phyloP scores from a whole-genome alignment of 2,797 vertebrate species.

The Cyclopterus lumpus region DNA sequence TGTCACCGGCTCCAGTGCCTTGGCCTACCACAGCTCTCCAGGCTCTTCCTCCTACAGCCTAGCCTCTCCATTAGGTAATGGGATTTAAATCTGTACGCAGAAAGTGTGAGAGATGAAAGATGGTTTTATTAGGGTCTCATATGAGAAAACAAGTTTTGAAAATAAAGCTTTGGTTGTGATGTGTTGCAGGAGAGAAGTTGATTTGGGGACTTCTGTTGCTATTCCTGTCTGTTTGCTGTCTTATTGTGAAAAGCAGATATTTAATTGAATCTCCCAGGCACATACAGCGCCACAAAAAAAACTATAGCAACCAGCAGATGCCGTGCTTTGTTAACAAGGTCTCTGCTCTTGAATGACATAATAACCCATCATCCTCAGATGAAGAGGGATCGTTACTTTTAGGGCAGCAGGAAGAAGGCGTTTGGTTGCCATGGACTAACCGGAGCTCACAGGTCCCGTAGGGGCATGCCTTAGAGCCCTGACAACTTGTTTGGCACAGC shows the following conservation, averaged over 20 bases:
- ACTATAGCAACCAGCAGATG: not conserved
- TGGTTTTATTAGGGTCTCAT: not conserved
- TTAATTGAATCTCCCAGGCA: constrained; percentile 2
- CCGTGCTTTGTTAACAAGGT: not conserved
- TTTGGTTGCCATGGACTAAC: constrained; percentile 56
- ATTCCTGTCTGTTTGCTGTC: not conserved
- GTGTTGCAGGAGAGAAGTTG: not conserved
- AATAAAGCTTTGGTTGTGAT: not conserved
- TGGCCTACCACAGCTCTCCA: constrained; percentile 91
- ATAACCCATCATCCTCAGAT: constrained; percentile 36
- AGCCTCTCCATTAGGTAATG: constrained; percentile 89
- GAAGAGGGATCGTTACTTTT: constrained; percentile 54
- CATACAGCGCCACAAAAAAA: not conserved
- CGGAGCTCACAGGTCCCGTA: constrained; percentile 65
- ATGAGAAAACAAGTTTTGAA: not conserved
- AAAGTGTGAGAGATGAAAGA: not conserved
- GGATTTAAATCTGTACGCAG: not conserved
- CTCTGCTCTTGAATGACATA: constrained; percentile 16
- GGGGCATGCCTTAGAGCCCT: constrained; percentile 61
- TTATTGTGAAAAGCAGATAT: constrained; percentile 12
- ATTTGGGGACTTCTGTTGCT: not conserved
- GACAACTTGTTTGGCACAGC: constrained; percentile 70
- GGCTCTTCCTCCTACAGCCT: constrained; percentile 90
- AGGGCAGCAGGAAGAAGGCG: constrained; percentile 51
- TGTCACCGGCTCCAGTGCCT: constrained; percentile 90